Evolutionary conservation across 2,888 invertebrate genomes (phyloP).

Genomic region (Oegoconia quadripuncta): DNA sequence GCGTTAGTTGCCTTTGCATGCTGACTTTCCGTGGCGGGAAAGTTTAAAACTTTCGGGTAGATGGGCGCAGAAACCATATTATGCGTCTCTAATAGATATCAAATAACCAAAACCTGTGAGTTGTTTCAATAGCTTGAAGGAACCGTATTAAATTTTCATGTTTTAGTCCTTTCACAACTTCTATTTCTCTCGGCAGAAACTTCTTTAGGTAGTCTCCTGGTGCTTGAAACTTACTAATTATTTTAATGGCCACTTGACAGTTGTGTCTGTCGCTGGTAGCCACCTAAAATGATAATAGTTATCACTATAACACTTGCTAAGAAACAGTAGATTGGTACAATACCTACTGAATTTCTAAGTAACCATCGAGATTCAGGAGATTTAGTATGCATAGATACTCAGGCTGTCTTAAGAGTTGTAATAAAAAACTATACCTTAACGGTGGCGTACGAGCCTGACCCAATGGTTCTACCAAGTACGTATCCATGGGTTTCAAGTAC

Average conservation of each 20-base stretch:
- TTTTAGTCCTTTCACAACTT: slow-evolving; percentile 88
- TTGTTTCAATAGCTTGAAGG: slow-evolving; percentile 91
- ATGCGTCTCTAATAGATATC: too few relatives aligned
- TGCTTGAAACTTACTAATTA: slow-evolving; percentile 89
- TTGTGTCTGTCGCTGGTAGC: slow-evolving; percentile 86
- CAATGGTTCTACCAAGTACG: slow-evolving; percentile 85
- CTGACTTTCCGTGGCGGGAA: too few relatives aligned
- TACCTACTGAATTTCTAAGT: neutral
- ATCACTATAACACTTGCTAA: neutral
- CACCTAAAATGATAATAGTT: slow-evolving; percentile 58
- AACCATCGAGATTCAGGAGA: neutral
- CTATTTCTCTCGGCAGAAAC: slow-evolving; percentile 89
- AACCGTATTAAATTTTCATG: slow-evolving; percentile 90
- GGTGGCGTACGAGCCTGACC: slow-evolving; percentile 90
- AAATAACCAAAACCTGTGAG: slow-evolving; percentile 87
- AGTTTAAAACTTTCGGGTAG: too few relatives aligned
- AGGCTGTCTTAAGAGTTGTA: neutral
- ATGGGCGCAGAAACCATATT: too few relatives aligned
- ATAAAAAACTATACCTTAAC: slow-evolving; percentile 79
- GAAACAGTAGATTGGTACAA: too few relatives aligned
- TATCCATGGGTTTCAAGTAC: slow-evolving; percentile 89
- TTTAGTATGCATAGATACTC: neutral
- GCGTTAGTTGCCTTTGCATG: too few relatives aligned
- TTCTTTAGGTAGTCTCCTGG: slow-evolving; percentile 89
- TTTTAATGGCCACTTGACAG: slow-evolving; percentile 88